Percentiles rank a stretch among this genome's conserved stretches.
Conservation (phyloP, 2,888 invertebrate genomes). For the Ochropleura leucogaster region DNA sequence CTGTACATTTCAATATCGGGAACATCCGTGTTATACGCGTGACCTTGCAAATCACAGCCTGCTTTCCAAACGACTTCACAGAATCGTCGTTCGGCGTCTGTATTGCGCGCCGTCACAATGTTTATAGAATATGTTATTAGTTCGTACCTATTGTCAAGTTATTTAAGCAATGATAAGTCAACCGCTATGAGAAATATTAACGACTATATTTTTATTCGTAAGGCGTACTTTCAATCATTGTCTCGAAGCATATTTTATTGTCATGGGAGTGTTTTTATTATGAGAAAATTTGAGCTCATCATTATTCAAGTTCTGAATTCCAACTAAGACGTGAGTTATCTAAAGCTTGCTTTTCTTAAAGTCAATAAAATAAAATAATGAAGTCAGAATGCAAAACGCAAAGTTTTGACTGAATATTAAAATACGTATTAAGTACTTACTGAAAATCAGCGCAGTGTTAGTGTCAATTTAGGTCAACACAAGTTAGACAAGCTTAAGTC, state of each 20-base stretch:
- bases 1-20: conserved; percentile 90
- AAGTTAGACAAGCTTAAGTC: too few relatives aligned
- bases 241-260: conserved; percentile 66
- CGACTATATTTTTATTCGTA: conserved; percentile 75
- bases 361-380: neutral
- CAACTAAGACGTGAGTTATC: conserved; percentile 5
- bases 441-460: neutral
- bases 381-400: neutral
- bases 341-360: neutral
- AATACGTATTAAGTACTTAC: neutral
- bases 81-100: conserved; percentile 87
- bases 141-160: conserved; percentile 78
- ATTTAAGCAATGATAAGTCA: conserved; percentile 81
- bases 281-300: conserved; percentile 50
- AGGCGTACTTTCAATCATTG: conserved; percentile 69
- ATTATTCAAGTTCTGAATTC: conserved; percentile 49
- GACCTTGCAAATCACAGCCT: conserved; percentile 91
- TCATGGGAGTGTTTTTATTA: conserved; percentile 65
- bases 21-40: conserved; percentile 91
- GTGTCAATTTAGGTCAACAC: neutral
- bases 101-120: conserved; percentile 84
- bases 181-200: conserved; percentile 76
- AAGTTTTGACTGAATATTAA: neutral
- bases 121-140: conserved; percentile 86
- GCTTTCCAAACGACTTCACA: conserved; percentile 90